These are phyloP conservation scores for Scarus forsteni DNA, from an alignment of 2,797 vertebrate species.

Conservation along the genomic window DNA sequence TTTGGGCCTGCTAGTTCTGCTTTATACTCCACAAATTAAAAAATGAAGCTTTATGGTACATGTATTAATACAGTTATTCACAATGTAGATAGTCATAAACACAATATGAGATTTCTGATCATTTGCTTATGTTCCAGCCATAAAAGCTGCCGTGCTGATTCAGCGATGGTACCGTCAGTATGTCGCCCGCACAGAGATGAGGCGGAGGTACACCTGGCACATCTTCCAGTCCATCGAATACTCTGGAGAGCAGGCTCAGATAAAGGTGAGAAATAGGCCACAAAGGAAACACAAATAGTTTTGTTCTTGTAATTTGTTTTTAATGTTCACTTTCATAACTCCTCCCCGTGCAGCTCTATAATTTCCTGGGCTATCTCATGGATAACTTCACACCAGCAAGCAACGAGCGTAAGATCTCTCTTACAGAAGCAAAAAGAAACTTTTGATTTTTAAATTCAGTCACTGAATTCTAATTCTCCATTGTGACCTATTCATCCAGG, in stretches of 20 bases:
- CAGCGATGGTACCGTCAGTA: constrained; percentile 94
- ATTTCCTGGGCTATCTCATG: constrained; percentile 95
- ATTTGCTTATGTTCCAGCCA: constrained; percentile 75
- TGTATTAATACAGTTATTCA: too few relatives aligned
- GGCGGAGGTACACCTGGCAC: constrained; percentile 93
- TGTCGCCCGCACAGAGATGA: constrained; percentile 90
- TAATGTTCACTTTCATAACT: not conserved
- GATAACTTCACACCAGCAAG: constrained; percentile 91
- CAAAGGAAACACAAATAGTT: not conserved
- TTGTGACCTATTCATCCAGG: constrained; percentile 74
- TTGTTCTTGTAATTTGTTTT: not conserved
- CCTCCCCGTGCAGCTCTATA: constrained; percentile 87
- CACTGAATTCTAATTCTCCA: not conserved
- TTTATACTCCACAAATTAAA: too few relatives aligned
- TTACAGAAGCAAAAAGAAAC: not conserved
- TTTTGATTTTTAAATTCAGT: not conserved
- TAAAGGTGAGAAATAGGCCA: constrained; percentile 84
- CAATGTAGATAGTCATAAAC: too few relatives aligned
- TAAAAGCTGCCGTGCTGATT: constrained; percentile 91
- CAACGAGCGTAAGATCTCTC: constrained; percentile 88
- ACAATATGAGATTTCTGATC: not conserved
- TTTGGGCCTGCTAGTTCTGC: too few relatives aligned
- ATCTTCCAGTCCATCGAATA: constrained; percentile 98
- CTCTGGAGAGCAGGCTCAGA: constrained; percentile 94
- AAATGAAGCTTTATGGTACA: too few relatives aligned